Conservation (phyloP, 2,113 vertebrate species). For the Dicerorhinus sumatrensis region DNA sequence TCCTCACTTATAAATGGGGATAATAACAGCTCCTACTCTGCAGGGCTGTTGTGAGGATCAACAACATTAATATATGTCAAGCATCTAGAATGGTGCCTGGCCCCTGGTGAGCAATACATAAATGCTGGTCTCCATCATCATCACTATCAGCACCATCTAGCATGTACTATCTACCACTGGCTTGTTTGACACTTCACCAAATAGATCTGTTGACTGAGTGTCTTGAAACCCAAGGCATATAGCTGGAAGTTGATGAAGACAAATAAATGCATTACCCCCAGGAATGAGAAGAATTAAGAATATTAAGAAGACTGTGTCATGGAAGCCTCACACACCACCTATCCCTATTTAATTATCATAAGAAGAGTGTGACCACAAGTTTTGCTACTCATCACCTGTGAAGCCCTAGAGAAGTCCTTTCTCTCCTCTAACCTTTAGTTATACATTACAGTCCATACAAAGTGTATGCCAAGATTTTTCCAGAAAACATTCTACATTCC, state of each 20-base stretch:
- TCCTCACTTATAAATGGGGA: too few relatives aligned
- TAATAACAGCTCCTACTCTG: neutral
- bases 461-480: neutral
- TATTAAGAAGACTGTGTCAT: neutral
- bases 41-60: neutral
- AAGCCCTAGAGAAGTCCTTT: neutral
- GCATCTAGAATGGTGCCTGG: neutral
- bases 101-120: neutral
- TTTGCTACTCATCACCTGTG: neutral
- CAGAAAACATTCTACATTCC: neutral
- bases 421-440: neutral
- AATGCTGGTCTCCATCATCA: neutral
- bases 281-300: neutral
- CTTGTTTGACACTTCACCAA: neutral
- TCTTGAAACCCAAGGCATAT: rapidly evolving
- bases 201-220: neutral
- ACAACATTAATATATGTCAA: neutral
- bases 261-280: neutral
- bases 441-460: neutral
- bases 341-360: neutral
- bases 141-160: neutral
- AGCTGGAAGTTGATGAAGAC: neutral
- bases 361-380: neutral
- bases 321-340: neutral
- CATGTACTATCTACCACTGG: neutral